Conservation (phyloP, 2,888 invertebrate species). For the Sinelater perroti region DNA sequence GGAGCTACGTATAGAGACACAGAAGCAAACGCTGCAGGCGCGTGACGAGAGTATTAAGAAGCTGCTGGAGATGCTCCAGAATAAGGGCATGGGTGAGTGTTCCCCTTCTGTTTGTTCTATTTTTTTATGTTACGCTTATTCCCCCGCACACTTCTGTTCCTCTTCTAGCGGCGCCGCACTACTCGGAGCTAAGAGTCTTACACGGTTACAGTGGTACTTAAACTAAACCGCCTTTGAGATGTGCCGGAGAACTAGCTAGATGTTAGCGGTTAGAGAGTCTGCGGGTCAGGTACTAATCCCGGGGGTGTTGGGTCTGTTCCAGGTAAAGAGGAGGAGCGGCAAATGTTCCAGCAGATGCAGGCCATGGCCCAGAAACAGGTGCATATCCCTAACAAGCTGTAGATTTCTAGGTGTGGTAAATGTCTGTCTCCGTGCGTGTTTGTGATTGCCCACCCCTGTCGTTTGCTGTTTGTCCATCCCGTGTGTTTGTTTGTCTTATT, state of each 20-base stretch:
- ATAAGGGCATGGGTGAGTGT: slow-evolving; percentile 92
- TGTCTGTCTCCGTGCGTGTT: slow-evolving; percentile 26
- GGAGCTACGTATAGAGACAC: slow-evolving; percentile 95
- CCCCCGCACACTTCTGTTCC: slow-evolving; percentile 37
- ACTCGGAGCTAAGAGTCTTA: slow-evolving; percentile 50
- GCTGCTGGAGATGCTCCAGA: slow-evolving; percentile 97
- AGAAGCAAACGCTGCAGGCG: slow-evolving; percentile 96
- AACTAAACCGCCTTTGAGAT: slow-evolving; percentile 36
- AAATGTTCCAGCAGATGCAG: slow-evolving; percentile 97
- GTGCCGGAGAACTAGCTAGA: slow-evolving; percentile 46
- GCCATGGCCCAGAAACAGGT: slow-evolving; percentile 97
- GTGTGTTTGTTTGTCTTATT: slow-evolving; percentile 16
- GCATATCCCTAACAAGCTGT: slow-evolving; percentile 53
- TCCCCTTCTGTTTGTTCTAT: slow-evolving; percentile 28
- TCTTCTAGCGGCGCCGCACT: slow-evolving; percentile 44
- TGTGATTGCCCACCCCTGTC: too few species aligned
- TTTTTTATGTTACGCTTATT: slow-evolving; percentile 37
- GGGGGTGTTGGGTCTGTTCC: slow-evolving; percentile 64
- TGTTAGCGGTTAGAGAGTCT: slow-evolving; percentile 43
- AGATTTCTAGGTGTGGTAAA: slow-evolving; percentile 30
- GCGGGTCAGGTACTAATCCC: slow-evolving; percentile 53
- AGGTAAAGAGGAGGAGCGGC: slow-evolving; percentile 95
- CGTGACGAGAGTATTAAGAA: slow-evolving; percentile 99
- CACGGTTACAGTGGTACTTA: slow-evolving; percentile 51
- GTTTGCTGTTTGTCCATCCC: slow-evolving; percentile 11